Base-by-base conservation (phyloP, 2,113 vertebrate genomes). In the Toxotes chatareus region DNA sequence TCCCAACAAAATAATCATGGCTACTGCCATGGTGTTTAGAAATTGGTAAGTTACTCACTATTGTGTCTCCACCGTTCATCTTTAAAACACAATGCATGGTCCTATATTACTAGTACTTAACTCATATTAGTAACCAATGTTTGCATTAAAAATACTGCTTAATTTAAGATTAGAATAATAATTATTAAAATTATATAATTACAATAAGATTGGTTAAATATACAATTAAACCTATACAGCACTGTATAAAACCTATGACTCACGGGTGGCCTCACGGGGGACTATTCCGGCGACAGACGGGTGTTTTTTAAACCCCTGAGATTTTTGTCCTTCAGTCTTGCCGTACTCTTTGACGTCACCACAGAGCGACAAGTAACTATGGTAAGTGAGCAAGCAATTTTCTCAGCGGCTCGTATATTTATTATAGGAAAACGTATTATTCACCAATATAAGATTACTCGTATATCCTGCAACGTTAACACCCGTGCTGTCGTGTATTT, bases 351-450 rank as follows among this genome's bases (percentile, higher is more conserved):
- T 93, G 90, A 93, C 94, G 93, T 93, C 86, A 91, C 34, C 49
- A 13, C n/a, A 59, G 21, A 80, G 93, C 88, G 93, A 93, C 94
- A 34, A 64, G 71, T 27, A 90, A 89, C 88, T 83, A 95, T 95
- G 94, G 94, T 95, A 91, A 94, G 94, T 95, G 94, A 95, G 92
- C 90, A 92, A 94, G 94, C 94, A 95, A 21, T 91, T 93, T 93
- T 94, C 74, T 80, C 16, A 13, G 1, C 47, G 21, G 46, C 76
- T 80, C 40, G 3, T 65, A 42, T 34, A 49, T 79, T 67, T 55
- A 27, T 59, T 21, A 3, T 19, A 42, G 0, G 81, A 19, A 80
- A 60, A 34, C 7, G 0, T 23, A 0, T 56, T 68, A 27, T 84
- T 74, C 1, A 1, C 0, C 2, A 6, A 19, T 32, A 12, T 16